Evolutionary conservation across 2,888 invertebrate species (phyloP), one percentile per base, ranked within the genome.

Genomic region (Pheosia tremula): DNA sequence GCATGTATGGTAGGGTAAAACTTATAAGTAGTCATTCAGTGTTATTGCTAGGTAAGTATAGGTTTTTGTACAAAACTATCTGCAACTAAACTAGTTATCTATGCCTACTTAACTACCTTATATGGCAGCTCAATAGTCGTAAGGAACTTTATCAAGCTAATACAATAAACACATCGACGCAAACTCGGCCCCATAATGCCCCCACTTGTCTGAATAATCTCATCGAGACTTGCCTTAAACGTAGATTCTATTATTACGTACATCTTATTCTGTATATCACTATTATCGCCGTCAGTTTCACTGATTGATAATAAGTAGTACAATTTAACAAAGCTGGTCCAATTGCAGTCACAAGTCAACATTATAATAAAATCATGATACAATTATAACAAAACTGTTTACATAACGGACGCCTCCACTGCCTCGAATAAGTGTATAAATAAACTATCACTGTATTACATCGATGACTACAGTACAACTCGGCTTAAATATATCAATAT

Each of bases 261-360:
- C 71, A 75, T 72, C 70, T 72, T 73, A 79, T 69, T 78, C 76
- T 67, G 41, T 74, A 79, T 76, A 81, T 79, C 77, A 80, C 78
- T 81, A 81, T 79, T 77, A 78, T 78, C 74, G 73, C 70, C 66
- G 77, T 89, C 90, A 91, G 90, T 90, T 88, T 78, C 61, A 91
- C 90, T 91, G 90, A 88, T 73, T 74, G 75, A 78, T 81, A 79
- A 77, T 76, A 50, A 54, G 24, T 24, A 24, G 24, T 52, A 81
- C 76, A 79, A 80, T 75, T 73, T 85, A 81, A 86, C 83, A 86
- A 88, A 87, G 86, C 89, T 91, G 90, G 89, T 91, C 90, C 90
- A 78, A 84, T 82, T 84, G 83, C 83, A 75, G 76, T 75, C 74
- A 75, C 71, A 67, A 69, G 72, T 80, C 84, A 85, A 87, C 82